Percentiles rank a stretch among this genome's conserved stretches.
Evolutionary conservation across 2,113 vertebrate species (phyloP).

Genomic region (Syrrhaptes paradoxus): DNA sequence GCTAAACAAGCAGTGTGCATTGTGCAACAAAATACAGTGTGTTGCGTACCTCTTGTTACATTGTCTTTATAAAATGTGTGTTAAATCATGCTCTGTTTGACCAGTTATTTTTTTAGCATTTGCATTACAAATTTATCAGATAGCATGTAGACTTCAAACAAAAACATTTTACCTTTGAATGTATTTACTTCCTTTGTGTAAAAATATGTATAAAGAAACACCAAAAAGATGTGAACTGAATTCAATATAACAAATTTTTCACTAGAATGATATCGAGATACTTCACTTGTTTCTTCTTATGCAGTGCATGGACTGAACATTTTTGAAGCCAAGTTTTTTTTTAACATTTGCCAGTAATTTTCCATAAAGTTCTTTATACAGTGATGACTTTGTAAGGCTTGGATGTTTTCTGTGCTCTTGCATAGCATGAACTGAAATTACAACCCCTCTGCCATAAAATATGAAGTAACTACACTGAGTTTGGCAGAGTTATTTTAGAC

Average conservation of each 20-base stretch:
- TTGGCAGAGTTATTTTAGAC: neutral
- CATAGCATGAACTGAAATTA: neutral
- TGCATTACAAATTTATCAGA: neutral
- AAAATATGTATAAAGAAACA: slow-evolving; percentile 38
- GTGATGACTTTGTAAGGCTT: neutral
- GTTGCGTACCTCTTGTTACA: slow-evolving; percentile 18
- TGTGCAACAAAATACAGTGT: neutral
- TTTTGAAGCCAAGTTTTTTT: neutral
- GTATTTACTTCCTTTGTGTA: slow-evolving; percentile 9
- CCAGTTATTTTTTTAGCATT: neutral
- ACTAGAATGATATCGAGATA: neutral
- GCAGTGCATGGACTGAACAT: neutral
- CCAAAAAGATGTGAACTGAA: neutral
- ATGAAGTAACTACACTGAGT: neutral
- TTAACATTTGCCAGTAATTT: neutral
- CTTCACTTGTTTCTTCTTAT: neutral
- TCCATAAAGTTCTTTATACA: neutral
- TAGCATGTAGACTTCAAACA: neutral
- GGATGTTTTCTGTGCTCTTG: neutral
- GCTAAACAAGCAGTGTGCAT: slow-evolving; percentile 18
- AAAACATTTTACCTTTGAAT: neutral
- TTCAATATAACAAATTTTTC: neutral
- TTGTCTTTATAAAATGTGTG: neutral
- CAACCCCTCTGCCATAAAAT: neutral
- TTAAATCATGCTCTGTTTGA: neutral